These are phyloP conservation scores for Urechis unicinctus DNA, from an alignment of 2,888 invertebrate species.

Conservation along the genomic window DNA sequence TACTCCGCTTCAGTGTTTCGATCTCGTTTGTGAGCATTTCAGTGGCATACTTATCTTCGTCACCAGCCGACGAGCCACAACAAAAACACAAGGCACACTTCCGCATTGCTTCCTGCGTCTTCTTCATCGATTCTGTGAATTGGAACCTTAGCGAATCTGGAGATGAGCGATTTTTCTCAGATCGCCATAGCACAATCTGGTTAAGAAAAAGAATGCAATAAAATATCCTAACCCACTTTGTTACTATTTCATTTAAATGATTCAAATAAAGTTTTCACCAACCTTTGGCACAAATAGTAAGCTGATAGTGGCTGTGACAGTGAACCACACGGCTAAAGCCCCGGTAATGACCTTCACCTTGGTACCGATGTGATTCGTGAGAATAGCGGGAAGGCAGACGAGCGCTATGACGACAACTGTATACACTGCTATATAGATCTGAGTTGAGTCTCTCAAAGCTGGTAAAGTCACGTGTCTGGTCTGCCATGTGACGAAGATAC, in stretches of 20 bases:
- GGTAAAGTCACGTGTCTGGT: conserved; percentile 18
- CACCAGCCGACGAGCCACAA: conserved; percentile 1
- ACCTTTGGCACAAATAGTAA: conserved; percentile 19
- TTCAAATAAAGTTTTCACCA: too few species aligned
- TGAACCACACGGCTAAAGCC: conserved; percentile 10
- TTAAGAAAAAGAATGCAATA: not conserved
- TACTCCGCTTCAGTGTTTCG: conserved; percentile 16
- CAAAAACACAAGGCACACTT: conserved; percentile 9
- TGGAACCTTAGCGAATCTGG: conserved; percentile 6
- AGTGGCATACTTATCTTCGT: conserved; percentile 16
- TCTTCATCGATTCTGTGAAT: conserved; percentile 17
- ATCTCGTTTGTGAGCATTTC: conserved; percentile 19
- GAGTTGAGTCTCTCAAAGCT: conserved; percentile 12
- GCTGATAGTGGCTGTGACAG: conserved; percentile 8
- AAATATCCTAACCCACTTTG: too few species aligned
- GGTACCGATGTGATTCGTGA: conserved; percentile 1
- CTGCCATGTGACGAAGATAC: conserved; percentile 15
- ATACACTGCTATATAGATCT: conserved; percentile 6
- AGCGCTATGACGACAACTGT: conserved; percentile 10
- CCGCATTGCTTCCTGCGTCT: conserved; percentile 14
- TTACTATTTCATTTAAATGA: too few species aligned
- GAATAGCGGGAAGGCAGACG: conserved; percentile 12
- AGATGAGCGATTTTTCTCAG: not conserved
- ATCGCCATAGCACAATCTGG: not conserved
- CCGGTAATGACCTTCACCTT: conserved; percentile 8